A percentile compares a stretch with the other conserved stretches of the same genome.
Evolutionary conservation across 2,797 vertebrate species (phyloP).

Genomic region (Danio albolineatus): DNA sequence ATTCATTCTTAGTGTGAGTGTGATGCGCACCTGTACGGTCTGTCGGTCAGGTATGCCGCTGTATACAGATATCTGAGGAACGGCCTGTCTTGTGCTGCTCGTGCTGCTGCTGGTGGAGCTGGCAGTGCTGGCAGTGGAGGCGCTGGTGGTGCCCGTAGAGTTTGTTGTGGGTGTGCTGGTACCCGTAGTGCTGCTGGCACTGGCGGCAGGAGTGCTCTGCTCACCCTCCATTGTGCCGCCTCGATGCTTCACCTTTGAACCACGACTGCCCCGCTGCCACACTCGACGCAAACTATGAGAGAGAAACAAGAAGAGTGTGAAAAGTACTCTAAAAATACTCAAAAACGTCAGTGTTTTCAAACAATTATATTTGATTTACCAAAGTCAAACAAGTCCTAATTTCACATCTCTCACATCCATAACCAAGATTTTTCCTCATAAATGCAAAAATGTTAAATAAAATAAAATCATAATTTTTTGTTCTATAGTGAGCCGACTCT

Average conservation of each 20-base stretch:
- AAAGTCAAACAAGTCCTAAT: too few species aligned
- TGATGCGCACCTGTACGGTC: slow-evolving; percentile 87
- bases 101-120: slow-evolving; percentile 69
- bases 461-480: too few species aligned
- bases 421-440: too few species aligned
- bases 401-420: too few species aligned
- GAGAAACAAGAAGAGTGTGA: background rate
- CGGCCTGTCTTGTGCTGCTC: slow-evolving; percentile 73
- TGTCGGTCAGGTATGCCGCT: slow-evolving; percentile 91
- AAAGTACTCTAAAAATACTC: too few species aligned
- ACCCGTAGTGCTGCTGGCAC: slow-evolving; percentile 65
- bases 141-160: slow-evolving; percentile 62
- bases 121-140: background rate
- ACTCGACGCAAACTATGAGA: slow-evolving; percentile 78
- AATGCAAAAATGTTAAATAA: too few species aligned
- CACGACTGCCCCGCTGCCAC: slow-evolving; percentile 77
- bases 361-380: too few species aligned
- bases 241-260: slow-evolving; percentile 80
- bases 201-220: slow-evolving; percentile 77
- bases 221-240: slow-evolving; percentile 91
- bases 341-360: too few species aligned
- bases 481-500: too few species aligned
- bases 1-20: background rate
- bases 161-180: slow-evolving; percentile 64
- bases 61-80: slow-evolving; percentile 91